Conservation (phyloP, 1,140 invertebrate species). For the Penaeus vannamei region DNA sequence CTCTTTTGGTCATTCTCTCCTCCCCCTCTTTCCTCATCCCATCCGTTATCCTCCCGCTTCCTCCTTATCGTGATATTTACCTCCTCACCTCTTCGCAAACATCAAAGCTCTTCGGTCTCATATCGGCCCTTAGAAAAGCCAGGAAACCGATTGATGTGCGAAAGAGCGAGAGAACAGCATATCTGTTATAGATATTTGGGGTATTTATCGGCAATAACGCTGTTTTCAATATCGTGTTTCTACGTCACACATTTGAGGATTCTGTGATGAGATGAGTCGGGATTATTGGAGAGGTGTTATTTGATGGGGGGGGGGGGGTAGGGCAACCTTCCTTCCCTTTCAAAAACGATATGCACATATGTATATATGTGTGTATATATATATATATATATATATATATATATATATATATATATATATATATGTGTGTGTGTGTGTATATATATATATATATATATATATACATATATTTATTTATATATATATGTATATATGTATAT, state of each 20-base stretch:
- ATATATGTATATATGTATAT: too few relatives aligned
- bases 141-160: too few relatives aligned
- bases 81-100: background rate
- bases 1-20: background rate
- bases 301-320: too few relatives aligned
- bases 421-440: background rate
- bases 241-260: too few relatives aligned
- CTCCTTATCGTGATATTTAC: background rate
- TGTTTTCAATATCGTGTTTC: too few relatives aligned
- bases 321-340: too few relatives aligned
- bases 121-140: background rate
- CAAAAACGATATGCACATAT: background rate
- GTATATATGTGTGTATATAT: conserved; percentile 37
- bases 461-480: background rate
- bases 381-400: conserved; percentile 36
- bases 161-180: too few relatives aligned
- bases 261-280: too few relatives aligned
- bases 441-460: too few relatives aligned
- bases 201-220: too few relatives aligned
- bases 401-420: conserved; percentile 31
- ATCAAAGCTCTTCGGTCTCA: background rate
- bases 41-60: background rate
- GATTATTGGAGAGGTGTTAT: too few relatives aligned
- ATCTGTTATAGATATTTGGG: too few relatives aligned
- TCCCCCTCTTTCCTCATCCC: background rate